A percentile compares a stretch with the other conserved stretches of the same genome.
phyloP scores from a whole-genome alignment of 2,113 vertebrate genomes.

The Tor tambroides region DNA sequence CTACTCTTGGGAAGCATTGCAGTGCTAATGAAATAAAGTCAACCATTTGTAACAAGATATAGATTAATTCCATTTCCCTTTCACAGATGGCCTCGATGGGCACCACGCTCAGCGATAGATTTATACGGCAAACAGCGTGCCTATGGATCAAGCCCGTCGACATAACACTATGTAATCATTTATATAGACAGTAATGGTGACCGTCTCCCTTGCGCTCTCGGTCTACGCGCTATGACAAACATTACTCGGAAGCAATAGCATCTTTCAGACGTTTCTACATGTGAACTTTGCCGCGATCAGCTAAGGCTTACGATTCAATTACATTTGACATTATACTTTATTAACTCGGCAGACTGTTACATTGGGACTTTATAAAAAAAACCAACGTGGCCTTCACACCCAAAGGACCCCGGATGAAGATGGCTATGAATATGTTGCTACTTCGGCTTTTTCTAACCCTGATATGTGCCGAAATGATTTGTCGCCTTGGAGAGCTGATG shows the following conservation, averaged over 20 bases:
- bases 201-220: neutral
- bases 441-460: neutral
- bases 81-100: neutral
- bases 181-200: constrained; percentile 27
- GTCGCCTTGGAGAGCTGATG: neutral
- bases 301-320: constrained; percentile 15
- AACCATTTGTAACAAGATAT: constrained; percentile 32
- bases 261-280: constrained; percentile 31
- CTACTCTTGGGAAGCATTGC: constrained; percentile 26
- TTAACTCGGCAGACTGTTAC: neutral
- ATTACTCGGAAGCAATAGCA: neutral
- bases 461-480: neutral
- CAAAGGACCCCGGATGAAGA: neutral
- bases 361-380: neutral
- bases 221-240: neutral
- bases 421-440: constrained; percentile 39
- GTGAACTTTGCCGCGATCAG: constrained; percentile 3
- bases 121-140: neutral
- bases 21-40: constrained; percentile 51
- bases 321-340: constrained; percentile 42
- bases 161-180: neutral
- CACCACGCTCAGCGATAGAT: neutral
- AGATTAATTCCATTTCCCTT: constrained; percentile 42
- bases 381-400: neutral
- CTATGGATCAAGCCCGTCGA: neutral